phyloP scores from a whole-genome alignment of 1,140 invertebrate species.

The Nebria ingens region DNA sequence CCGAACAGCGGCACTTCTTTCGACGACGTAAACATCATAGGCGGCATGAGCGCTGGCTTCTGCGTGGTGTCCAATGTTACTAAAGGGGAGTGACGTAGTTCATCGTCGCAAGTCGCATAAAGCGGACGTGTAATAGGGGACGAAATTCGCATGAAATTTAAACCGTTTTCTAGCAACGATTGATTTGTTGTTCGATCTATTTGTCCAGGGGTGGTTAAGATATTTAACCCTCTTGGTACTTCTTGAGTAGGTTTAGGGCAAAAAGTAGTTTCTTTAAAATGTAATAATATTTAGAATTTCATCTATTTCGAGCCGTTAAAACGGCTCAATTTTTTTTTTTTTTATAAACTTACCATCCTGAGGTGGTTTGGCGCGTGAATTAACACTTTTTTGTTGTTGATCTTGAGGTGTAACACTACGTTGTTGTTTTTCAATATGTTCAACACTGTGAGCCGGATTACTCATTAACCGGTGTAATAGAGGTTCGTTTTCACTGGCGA shows the following conservation, averaged over 20 bases:
- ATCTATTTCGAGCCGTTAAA: no score
- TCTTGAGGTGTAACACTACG: conserved; percentile 57
- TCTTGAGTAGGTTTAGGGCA: no score
- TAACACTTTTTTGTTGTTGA: conserved; percentile 26
- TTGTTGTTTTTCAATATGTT: conserved; percentile 82
- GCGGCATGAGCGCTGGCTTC: conserved; percentile 66
- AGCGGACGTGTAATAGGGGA: conserved; percentile 34
- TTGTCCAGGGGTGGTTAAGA: no score
- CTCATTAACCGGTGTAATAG: conserved; percentile 63
- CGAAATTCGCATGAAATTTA: conserved; percentile 41
- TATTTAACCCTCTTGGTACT: no score
- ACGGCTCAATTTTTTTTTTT: no score
- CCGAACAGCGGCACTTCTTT: neutral
- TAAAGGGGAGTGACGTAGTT: conserved; percentile 35
- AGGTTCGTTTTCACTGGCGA: conserved; percentile 28
- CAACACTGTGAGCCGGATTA: conserved; percentile 68
- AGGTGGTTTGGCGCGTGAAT: conserved; percentile 14
- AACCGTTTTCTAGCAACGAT: conserved; percentile 39
- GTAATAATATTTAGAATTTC: no score
- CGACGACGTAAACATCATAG: conserved; percentile 64
- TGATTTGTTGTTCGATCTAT: conserved; percentile 34
- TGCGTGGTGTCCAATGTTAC: conserved; percentile 40
- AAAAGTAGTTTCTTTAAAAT: no score
- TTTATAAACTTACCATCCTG: neutral
- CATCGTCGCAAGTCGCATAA: conserved; percentile 27